Percentiles rank a stretch among this genome's conserved stretches.
Conservation (phyloP, 1,140 invertebrate genomes). For the Coelopa frigida region DNA sequence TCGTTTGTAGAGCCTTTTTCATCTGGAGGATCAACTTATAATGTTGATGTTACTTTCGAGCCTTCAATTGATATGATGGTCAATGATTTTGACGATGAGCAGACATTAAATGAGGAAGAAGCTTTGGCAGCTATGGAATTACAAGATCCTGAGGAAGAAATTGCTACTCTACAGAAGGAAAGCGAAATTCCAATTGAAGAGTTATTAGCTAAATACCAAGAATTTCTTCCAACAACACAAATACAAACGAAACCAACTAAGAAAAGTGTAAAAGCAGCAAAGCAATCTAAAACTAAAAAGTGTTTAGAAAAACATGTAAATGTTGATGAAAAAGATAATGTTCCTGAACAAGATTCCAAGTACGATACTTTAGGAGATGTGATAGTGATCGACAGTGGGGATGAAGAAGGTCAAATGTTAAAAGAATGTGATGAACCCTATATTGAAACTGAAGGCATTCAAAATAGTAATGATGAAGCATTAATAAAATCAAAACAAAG, state of each 20-base stretch:
- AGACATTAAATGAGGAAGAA: conserved; percentile 93
- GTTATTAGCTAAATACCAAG: conserved; percentile 59
- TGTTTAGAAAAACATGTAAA: no score
- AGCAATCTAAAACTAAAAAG: no score
- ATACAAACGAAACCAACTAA: no score
- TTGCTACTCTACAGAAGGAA: conserved; percentile 81
- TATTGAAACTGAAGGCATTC: not conserved
- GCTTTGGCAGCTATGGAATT: conserved; percentile 76
- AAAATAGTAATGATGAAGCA: conserved; percentile 15
- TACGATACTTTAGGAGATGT: no score
- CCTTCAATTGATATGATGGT: conserved; percentile 83
- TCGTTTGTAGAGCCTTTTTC: no score
- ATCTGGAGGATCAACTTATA: no score
- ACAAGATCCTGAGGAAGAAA: conserved; percentile 74
- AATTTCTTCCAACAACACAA: conserved; percentile 7
- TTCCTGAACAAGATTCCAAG: no score
- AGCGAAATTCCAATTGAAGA: conserved; percentile 90
- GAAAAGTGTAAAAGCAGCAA: no score
- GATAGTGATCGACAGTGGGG: conserved; percentile 9
- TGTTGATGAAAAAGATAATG: no score
- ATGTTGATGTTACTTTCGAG: conserved; percentile 52
- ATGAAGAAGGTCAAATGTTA: conserved; percentile 7
- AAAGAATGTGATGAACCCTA: conserved; percentile 1
- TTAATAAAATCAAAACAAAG: conserved; percentile 40
- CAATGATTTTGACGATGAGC: conserved; percentile 94